Base-by-base conservation (phyloP, 2,113 vertebrate species). In the Rhinoderma darwinii region DNA sequence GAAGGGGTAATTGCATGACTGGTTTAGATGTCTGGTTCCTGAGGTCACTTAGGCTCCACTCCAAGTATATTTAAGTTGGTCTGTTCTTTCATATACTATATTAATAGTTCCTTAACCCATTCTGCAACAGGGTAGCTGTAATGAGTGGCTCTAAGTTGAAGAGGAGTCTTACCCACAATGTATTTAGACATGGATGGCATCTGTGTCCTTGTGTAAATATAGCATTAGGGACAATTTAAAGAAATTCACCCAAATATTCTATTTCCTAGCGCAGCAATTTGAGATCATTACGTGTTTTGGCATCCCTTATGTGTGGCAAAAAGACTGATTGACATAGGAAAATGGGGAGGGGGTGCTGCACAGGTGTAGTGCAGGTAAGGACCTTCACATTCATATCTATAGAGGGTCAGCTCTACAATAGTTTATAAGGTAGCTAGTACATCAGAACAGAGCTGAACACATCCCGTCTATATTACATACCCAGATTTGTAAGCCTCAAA, bases 91-190 rank as follows among this genome's bases (percentile, higher is more conserved):
- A 77, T 41, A 73, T n/a, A 81, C 78, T 81, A 15, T 85, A 85
- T 85, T 75, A 84, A 85, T 85, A 85, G 83, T 61, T 47, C 18
- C 51, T 59, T 84, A 84, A 84, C 72, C 73, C 72, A 15, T 66
- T 85, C 41, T 63, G 39, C 39, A n/a, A 8, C 72, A 75, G 51
- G 25, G 15, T 25, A 10, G 30, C 35, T 5, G 25, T 59, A 43
- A 80, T n/a, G 14, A 51, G 25, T 0, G 20, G 51, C 14, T 63
- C 78, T 43, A 47, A 47, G n/a, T 11, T 63, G n/a, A 30, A 14
- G n/a, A 30, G 15, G 30, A 35, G 35, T 70, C 22, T 27, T 66
- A 66, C 61, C 32, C 35, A 70, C 1, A 17, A 35, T 35, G 30
- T 30, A 6, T 37, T n/a, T 30, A 27, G 27, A 63, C 2, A n/a